Evolutionary conservation across 2,888 invertebrate species (phyloP), one percentile per base, ranked within the genome.

Genomic region (Tipula confusa): DNA sequence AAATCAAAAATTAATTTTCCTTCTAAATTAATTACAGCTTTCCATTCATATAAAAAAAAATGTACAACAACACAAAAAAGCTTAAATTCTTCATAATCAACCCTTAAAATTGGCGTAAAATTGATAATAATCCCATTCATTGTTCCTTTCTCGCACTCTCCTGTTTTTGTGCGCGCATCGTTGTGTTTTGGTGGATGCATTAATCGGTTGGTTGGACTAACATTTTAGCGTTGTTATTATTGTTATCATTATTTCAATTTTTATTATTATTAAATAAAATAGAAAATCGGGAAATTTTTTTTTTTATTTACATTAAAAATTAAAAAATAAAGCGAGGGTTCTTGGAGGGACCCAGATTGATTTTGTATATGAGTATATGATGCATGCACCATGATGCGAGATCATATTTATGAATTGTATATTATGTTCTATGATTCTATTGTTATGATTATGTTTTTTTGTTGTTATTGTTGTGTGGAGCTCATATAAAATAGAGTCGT

Each of bases 31-130:
- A 64, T 64, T 64, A 64, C 64, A 24, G 64, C 24, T 9, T 64
- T 64, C 24, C 9, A 43, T 43, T 24, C 64, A 24, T 3, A 43
- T n/a, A 2, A 9, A 24, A 64, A 64, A 64, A 2, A 9, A 24
- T 64, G n/a, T 64, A 64, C 64, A 64, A 64, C 64, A 64, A 64
- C 9, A 64, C 18, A 24, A 11, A 64, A 64, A 64, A 24, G 64
- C 24, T 82, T 82, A 24, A 64, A 64, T 64, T 24, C 64, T 38
- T 36, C 36, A 82, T 38, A 82, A 82, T 85, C 85, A 85, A 85
- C 84, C 84, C 85, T 84, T 64, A 64, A 85, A 85, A 85, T 85
- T 85, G 85, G 85, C 85, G 84, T 83, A 85, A 85, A 85, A 85
- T 85, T 85, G 85, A 85, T 85, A 85, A 85, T 85, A 85, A 85